Evolutionary conservation across 2,888 invertebrate species (phyloP).

Genomic region (Campaea margaritaria): DNA sequence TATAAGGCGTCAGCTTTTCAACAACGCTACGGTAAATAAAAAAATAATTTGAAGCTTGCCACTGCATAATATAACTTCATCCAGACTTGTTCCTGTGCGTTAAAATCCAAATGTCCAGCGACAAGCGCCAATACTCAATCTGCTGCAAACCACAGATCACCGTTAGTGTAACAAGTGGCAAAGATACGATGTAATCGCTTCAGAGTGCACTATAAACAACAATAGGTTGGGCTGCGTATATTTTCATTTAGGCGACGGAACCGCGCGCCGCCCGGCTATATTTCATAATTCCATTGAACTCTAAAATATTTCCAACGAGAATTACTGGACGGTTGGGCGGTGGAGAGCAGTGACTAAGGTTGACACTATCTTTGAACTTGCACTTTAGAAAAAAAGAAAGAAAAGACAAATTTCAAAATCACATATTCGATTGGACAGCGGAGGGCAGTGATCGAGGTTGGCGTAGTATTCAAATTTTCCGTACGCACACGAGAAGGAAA

Average conservation of each 20-base stretch:
- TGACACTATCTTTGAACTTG: no score
- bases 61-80: no score
- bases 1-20: no score
- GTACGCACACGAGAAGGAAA: no score
- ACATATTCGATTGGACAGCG: no score
- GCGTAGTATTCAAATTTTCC: no score
- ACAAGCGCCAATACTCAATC: conserved; percentile 13
- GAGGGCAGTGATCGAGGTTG: no score
- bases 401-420: no score
- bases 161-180: conserved; percentile 37
- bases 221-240: conserved; percentile 64
- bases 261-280: conserved; percentile 51
- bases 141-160: conserved; percentile 33
- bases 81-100: no score
- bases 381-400: no score
- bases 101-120: background rate
- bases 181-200: conserved; percentile 35
- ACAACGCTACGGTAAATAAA: no score
- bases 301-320: conserved; percentile 66
- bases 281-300: conserved; percentile 76
- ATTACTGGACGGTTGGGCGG: conserved; percentile 39
- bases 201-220: conserved; percentile 46
- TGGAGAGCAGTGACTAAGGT: conserved; percentile 20
- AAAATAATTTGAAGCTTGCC: no score
- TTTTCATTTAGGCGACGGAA: conserved; percentile 63